phyloP scores from a whole-genome alignment of 2,797 vertebrate genomes.

The Merluccius polli region DNA sequence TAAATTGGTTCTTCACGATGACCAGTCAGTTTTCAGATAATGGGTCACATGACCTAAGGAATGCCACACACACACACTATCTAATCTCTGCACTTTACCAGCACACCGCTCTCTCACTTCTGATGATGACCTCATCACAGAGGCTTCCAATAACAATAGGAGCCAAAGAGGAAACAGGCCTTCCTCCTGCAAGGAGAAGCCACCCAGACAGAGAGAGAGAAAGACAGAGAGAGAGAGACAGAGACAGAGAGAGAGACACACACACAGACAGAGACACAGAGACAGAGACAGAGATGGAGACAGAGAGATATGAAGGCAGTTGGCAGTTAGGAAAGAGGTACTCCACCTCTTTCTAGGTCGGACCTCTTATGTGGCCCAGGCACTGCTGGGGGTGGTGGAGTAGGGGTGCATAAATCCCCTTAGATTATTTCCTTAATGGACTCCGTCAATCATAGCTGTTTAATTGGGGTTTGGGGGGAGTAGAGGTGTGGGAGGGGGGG shows the following conservation, averaged over 20 bases:
- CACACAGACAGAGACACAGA: too few species aligned
- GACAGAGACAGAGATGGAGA: slow-evolving; percentile 12
- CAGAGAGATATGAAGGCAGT: slow-evolving; percentile 37
- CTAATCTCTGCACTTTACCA: slow-evolving; percentile 1
- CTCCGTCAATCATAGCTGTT: slow-evolving; percentile 19
- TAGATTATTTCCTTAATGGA: slow-evolving; percentile 35
- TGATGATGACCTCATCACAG: slow-evolving; percentile 53
- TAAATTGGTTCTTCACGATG: too few species aligned
- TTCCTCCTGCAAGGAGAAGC: slow-evolving; percentile 53
- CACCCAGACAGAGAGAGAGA: slow-evolving; percentile 35
- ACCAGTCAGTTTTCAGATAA: not conserved
- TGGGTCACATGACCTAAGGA: slow-evolving; percentile 9
- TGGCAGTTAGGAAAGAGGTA: not conserved
- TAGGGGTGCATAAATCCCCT: not conserved
- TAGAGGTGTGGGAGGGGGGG: not conserved
- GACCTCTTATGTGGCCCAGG: slow-evolving; percentile 33
- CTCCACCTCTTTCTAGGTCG: slow-evolving; percentile 31
- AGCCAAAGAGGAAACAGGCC: slow-evolving; percentile 53
- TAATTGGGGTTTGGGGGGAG: slow-evolving; percentile 13
- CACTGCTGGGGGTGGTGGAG: not conserved
- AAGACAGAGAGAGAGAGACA: slow-evolving; percentile 15
- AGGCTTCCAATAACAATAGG: slow-evolving; percentile 53
- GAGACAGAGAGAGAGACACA: not conserved
- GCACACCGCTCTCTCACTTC: slow-evolving; percentile 32
- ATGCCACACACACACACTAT: slow-evolving; percentile 11